phyloP scores from a whole-genome alignment of 2,797 vertebrate genomes.

The Takifugu ocellatus region DNA sequence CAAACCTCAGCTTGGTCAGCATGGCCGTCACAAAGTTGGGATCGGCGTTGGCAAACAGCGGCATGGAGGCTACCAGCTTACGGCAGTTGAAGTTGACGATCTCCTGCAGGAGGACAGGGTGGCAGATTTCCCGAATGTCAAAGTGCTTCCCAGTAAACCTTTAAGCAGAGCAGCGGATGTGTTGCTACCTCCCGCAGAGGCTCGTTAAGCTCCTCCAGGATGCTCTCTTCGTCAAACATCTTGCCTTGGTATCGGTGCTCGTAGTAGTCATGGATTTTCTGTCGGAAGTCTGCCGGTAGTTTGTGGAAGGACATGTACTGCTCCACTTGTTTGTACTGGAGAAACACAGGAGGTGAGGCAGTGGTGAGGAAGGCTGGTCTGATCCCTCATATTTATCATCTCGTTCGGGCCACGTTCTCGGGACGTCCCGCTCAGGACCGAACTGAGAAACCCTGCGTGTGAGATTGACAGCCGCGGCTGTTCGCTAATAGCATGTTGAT shows the following conservation, averaged over 20 bases:
- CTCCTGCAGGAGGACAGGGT: constrained; percentile 70
- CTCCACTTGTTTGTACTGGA: constrained; percentile 96
- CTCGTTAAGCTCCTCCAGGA: constrained; percentile 93
- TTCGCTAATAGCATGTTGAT: constrained; percentile 12
- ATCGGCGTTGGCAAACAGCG: constrained; percentile 90
- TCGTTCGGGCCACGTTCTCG: background rate
- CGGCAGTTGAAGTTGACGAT: constrained; percentile 95
- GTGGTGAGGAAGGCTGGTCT: background rate
- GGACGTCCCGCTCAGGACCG: background rate
- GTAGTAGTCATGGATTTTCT: constrained; percentile 98
- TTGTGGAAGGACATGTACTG: constrained; percentile 99
- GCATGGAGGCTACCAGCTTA: constrained; percentile 93
- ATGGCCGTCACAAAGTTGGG: constrained; percentile 94
- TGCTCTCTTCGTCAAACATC: constrained; percentile 99
- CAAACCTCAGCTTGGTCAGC: constrained; percentile 92
- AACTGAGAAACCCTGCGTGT: background rate
- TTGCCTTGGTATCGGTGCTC: constrained; percentile 98
- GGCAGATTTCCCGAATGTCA: too few species aligned
- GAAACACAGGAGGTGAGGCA: constrained; percentile 1
- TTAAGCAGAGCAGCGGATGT: background rate
- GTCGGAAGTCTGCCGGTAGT: constrained; percentile 92
- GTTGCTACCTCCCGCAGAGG: constrained; percentile 87
- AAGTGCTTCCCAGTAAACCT: background rate
- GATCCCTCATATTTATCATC: background rate
- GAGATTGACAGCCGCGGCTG: constrained; percentile 28